Evolutionary conservation across 2,888 invertebrate species (phyloP), one percentile per base, ranked within the genome.

Genomic region (Nipponacmea schrenckii): DNA sequence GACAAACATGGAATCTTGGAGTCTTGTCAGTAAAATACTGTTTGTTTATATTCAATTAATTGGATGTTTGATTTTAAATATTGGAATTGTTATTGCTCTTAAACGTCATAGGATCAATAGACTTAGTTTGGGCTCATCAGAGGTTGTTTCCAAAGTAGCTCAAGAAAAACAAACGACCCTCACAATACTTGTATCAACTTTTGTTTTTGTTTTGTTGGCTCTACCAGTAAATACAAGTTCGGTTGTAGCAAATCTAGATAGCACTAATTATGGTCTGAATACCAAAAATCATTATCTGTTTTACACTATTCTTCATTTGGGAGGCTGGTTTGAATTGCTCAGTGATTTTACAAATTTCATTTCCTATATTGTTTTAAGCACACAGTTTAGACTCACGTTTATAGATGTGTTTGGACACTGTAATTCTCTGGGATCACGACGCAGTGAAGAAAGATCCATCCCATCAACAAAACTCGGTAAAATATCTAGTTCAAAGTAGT

Each of bases 101-200:
- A 15, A 45, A 44, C 39, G 26, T 12, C 63, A 63, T 15, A n/a
- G 17, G 17, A 62, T 44, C 14, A 15, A 4, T 17, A 27, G 69
- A 12, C 39, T 39, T 17, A 27, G 27, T 17, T n/a, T 69, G 45
- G 46, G n/a, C 27, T 26, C 62, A 31, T 44, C 39, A 15, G 26
- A 46, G 24, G 31, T 56, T 20, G 39, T 31, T 17, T 46, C 45
- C 15, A 12, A 31, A 24, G 31, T 46, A 44, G 26, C 44, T 8
- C 39, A 26, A 12, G 46, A 69, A 17, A 39, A 4, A 17, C 69
- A 63, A 17, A 69, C 63, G 12, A 69, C 69, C 44, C 0, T 69
- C 14, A 69, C 69, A 2, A 45, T 69, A 12, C 10, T 69, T 14
- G 69, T 69, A 15, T 69, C 69, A 26, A 69, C 63, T 46, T 46